These are phyloP conservation scores for Alauda arvensis DNA, from an alignment of 2,797 vertebrate genomes.

Conservation along the genomic window DNA sequence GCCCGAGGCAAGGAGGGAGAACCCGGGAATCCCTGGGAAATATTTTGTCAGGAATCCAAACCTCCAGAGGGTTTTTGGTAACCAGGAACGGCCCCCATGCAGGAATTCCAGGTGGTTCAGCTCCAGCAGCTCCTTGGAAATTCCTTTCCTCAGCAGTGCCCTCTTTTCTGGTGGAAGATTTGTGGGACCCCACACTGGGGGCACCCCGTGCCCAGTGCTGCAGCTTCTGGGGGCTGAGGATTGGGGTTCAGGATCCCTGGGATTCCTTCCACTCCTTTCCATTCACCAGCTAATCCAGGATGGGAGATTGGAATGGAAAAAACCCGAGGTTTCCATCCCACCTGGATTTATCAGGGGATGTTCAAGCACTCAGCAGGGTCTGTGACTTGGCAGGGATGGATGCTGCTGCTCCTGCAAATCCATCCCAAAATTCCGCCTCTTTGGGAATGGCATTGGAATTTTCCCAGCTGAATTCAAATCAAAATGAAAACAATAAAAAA, in stretches of 20 bases:
- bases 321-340: background rate
- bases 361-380: accelerated
- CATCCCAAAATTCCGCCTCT: background rate
- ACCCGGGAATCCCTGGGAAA: background rate
- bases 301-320: background rate
- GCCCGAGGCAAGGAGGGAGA: background rate
- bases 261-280: background rate
- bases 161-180: background rate
- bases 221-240: background rate
- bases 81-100: background rate
- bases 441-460: background rate
- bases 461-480: background rate
- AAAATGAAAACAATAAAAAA: background rate
- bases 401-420: slow-evolving; percentile 1
- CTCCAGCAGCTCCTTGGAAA: background rate
- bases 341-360: background rate
- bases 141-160: accelerated
- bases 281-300: background rate
- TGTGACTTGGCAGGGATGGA: background rate
- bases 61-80: background rate
- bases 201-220: background rate
- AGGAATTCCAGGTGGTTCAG: background rate
- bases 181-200: accelerated
- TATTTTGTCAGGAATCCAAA: background rate
- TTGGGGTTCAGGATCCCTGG: background rate